A percentile compares a stretch with the other conserved stretches of the same genome.
phyloP scores from a whole-genome alignment of 2,888 invertebrate genomes.

The Iphiclides podalirius region DNA sequence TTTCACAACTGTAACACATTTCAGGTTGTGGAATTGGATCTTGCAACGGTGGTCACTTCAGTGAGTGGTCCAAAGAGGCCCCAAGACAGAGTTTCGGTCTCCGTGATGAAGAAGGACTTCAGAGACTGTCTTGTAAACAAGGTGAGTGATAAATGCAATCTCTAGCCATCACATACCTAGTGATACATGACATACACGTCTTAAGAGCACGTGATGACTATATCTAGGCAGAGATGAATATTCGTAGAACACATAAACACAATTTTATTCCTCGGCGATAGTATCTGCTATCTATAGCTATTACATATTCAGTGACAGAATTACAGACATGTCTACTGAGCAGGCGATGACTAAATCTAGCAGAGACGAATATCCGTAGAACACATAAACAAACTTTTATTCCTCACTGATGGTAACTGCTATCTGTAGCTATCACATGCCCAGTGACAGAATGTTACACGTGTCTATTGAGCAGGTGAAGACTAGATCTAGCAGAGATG shows the following conservation, averaged over 20 bases:
- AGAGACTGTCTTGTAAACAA: slow-evolving; percentile 90
- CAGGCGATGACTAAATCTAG: slow-evolving; percentile 27
- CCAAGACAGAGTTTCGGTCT: slow-evolving; percentile 95
- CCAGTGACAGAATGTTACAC: not conserved
- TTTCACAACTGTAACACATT: too few species aligned
- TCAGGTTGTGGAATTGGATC: slow-evolving; percentile 90
- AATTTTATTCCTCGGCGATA: too few species aligned
- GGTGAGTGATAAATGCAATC: slow-evolving; percentile 68
- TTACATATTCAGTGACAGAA: slow-evolving; percentile 40
- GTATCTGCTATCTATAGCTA: too few species aligned
- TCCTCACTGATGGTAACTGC: too few species aligned
- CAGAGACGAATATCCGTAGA: too few species aligned
- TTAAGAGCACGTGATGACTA: slow-evolving; percentile 27
- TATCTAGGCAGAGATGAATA: too few species aligned
- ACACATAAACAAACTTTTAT: too few species aligned
- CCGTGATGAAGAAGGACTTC: slow-evolving; percentile 95
- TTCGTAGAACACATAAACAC: too few species aligned
- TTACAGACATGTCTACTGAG: slow-evolving; percentile 32
- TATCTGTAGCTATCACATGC: too few species aligned
- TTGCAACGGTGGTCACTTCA: slow-evolving; percentile 93
- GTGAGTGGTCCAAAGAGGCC: slow-evolving; percentile 98
- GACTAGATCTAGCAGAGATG: too few species aligned
- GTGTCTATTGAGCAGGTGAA: slow-evolving; percentile 13
- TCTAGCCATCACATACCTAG: slow-evolving; percentile 2
- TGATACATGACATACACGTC: slow-evolving; percentile 27